Conservation (phyloP, 1,140 invertebrate species). For the Drosophila miranda region DNA sequence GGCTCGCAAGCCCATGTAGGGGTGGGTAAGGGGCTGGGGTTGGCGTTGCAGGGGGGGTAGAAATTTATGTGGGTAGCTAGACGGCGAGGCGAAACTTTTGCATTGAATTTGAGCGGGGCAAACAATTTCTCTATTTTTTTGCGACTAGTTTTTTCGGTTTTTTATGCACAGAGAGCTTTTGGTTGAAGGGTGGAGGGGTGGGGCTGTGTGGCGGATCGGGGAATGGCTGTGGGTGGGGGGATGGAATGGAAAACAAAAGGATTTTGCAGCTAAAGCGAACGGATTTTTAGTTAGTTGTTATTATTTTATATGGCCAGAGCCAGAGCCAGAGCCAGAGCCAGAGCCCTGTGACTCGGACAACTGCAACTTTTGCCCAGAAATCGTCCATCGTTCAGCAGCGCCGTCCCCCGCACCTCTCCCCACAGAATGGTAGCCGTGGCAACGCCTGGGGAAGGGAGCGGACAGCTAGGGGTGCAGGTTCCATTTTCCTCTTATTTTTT, state of each 20-base stretch:
- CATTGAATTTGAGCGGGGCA: conserved; percentile 78
- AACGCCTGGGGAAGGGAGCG: conserved; percentile 21
- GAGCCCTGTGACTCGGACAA: conserved; percentile 60
- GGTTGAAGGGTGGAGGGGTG: background rate
- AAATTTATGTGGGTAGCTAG: conserved; percentile 76
- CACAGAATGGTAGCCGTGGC: conserved; percentile 46
- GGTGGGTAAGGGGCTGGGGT: background rate
- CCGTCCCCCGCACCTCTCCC: background rate
- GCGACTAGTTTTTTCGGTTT: conserved; percentile 61
- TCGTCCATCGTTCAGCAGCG: conserved; percentile 31
- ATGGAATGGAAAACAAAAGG: conserved; percentile 67
- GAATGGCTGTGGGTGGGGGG: background rate
- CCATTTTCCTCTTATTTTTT: conserved; percentile 58
- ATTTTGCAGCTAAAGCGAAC: conserved; percentile 79
- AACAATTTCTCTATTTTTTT: conserved; percentile 69
- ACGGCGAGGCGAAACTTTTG: conserved; percentile 75
- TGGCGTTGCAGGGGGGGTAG: background rate
- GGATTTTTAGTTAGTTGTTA: conserved; percentile 81
- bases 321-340: conserved; percentile 33
- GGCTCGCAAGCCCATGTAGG: background rate
- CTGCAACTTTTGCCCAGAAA: conserved; percentile 70
- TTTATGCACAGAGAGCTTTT: conserved; percentile 6
- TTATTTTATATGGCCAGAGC: conserved; percentile 73
- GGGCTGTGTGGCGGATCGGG: background rate
- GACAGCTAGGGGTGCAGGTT: conserved; percentile 38